Base-by-base conservation (phyloP, 1,140 invertebrate species). In the Myzus persicae region DNA sequence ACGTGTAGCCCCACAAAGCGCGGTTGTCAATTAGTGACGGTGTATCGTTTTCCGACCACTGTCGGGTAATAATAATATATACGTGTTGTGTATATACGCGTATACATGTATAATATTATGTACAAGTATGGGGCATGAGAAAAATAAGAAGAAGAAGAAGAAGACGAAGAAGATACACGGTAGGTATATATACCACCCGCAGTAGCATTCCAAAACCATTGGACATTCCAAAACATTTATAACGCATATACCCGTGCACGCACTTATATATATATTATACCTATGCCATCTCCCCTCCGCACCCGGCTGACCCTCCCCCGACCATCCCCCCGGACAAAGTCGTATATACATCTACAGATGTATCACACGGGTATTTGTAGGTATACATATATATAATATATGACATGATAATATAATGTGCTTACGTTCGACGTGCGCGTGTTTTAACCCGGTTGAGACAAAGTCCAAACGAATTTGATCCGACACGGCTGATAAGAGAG, bases 161-260 rank as follows among this genome's bases (percentile, higher is more conserved):
- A 46, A 11, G 44, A 40, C 44, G 4, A 31, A 44, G 42, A 87
- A 46, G 42, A 87, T 20, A 46, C 40, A 20, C 31, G 4, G 42
- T 48, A 24, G 4, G 42, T 48, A 24, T 51, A 46, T 44, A 82
- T 91, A 48, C 90, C 90, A 91, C 90, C 90, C 90, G 90, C 90
- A 82, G 90, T 91, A 91, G 90, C 90, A 91, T 91, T 91, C 90
- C 90, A 36, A 91, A 48, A 91, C 67, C 67, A 6, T 91, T n/a
- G 90, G 90, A 91, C 90, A 91, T 91, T 91, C 90, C 90, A 48
- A 89, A 85, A 76, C 59, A n/a, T n/a, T 36, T 76, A 76, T 18
- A 76, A n/a, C 14, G 48, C 48, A 51, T 24, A 51, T 51, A 6
- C 59, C 59, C 59, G 59, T n/a, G 54, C 31, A 18, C 31, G 3